Evolutionary conservation across 2,113 vertebrate genomes (phyloP).

Genomic region (Panthera tigris): DNA sequence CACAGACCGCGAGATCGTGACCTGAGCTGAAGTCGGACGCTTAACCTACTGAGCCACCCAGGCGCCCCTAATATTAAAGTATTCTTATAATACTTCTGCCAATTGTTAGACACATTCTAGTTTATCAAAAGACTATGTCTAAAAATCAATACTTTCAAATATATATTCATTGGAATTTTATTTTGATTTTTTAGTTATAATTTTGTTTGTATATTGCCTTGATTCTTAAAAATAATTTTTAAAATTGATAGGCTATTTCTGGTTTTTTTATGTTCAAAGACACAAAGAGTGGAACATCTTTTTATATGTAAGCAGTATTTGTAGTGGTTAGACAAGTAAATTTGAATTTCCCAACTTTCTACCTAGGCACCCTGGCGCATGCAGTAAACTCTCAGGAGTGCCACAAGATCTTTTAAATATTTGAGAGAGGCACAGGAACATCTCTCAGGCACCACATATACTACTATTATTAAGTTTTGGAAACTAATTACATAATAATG

Average conservation of each 20-base stretch:
- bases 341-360: background rate
- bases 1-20: no score
- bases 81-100: background rate
- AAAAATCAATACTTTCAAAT: background rate
- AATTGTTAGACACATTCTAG: background rate
- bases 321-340: background rate
- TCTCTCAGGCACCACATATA: background rate
- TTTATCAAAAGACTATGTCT: background rate
- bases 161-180: background rate
- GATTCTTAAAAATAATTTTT: background rate
- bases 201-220: background rate
- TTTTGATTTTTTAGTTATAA: background rate
- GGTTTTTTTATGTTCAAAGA: background rate
- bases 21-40: no score
- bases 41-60: no score
- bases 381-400: background rate
- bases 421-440: background rate
- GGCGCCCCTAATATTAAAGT: background rate
- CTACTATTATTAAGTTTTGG: background rate
- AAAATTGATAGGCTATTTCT: background rate
- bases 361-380: background rate
- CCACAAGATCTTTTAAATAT: background rate
- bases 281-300: background rate
- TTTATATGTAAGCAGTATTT: background rate
- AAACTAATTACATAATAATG: background rate